These are phyloP conservation scores for Neocrepidodera transversa DNA, from an alignment of 2,888 invertebrate genomes.

Conservation along the genomic window DNA sequence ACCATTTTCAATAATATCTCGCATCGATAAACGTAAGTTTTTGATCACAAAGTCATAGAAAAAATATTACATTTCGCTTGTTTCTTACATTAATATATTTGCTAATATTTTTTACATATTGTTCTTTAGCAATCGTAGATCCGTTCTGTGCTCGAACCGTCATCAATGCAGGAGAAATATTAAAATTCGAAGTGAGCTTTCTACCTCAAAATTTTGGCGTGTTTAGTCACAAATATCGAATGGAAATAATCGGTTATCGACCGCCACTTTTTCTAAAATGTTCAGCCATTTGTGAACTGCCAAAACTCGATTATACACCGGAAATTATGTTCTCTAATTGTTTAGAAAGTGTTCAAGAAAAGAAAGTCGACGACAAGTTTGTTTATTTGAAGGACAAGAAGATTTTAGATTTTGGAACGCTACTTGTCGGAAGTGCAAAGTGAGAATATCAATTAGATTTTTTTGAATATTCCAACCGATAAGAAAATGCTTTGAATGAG, in stretches of 20 bases:
- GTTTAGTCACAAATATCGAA: conserved; percentile 47
- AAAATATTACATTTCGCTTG: too few species aligned
- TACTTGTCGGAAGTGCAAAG: conserved; percentile 38
- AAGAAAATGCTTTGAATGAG: too few species aligned
- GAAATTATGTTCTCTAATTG: conserved; percentile 48
- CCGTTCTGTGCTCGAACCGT: neutral
- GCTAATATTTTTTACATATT: too few species aligned
- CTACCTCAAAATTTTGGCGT: conserved; percentile 45
- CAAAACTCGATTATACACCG: conserved; percentile 51
- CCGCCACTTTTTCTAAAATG: conserved; percentile 40
- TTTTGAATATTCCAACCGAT: neutral
- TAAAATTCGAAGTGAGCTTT: conserved; percentile 48
- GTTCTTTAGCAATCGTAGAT: too few species aligned
- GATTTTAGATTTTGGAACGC: conserved; percentile 54
- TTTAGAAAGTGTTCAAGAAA: conserved; percentile 41
- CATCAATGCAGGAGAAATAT: conserved; percentile 38
- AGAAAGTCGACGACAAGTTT: conserved; percentile 41
- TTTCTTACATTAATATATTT: too few species aligned
- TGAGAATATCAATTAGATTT: conserved; percentile 11
- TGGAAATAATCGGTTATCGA: conserved; percentile 48
- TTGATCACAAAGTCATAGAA: too few species aligned
- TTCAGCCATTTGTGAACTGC: conserved; percentile 53
- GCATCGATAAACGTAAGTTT: too few species aligned
- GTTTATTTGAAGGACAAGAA: conserved; percentile 48
- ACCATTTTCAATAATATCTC: too few species aligned